These are phyloP conservation scores for Maccullochella peelii DNA, from an alignment of 2,113 vertebrate genomes.

Conservation along the genomic window DNA sequence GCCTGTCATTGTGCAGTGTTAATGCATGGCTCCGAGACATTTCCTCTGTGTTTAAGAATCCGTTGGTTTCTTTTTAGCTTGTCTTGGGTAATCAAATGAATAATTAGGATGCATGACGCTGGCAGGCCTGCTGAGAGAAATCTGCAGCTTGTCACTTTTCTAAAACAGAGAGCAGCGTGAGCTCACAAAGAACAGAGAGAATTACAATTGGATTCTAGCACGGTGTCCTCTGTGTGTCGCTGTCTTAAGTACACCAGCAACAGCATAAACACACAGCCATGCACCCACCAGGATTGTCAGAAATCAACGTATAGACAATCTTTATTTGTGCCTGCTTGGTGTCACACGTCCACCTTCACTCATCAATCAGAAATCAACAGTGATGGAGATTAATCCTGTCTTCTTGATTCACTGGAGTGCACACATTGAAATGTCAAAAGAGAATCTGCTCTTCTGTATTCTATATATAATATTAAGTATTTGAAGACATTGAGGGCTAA, in stretches of 20 bases:
- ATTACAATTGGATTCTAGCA: constrained; percentile 4
- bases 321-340: background rate
- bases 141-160: constrained; percentile 33
- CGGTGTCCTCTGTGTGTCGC: background rate
- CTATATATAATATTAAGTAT: background rate
- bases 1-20: background rate
- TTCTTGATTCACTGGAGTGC: background rate
- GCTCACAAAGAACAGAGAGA: constrained; percentile 11
- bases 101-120: constrained; percentile 33
- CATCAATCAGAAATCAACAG: constrained; percentile 37
- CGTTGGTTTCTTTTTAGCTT: background rate
- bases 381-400: constrained; percentile 8
- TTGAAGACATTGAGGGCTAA: background rate
- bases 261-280: constrained; percentile 2
- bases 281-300: constrained; percentile 5
- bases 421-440: constrained; percentile 1
- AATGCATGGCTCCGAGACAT: background rate
- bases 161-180: constrained; percentile 25
- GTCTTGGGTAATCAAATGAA: constrained; percentile 32
- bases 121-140: constrained; percentile 39
- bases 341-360: constrained; percentile 11
- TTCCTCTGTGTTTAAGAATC: constrained; percentile 4
- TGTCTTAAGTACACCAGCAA: background rate
- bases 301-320: background rate
- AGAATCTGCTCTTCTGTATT: background rate